These are phyloP conservation scores for Aphodius granarius DNA, from an alignment of 2,888 invertebrate species.

Conservation along the genomic window DNA sequence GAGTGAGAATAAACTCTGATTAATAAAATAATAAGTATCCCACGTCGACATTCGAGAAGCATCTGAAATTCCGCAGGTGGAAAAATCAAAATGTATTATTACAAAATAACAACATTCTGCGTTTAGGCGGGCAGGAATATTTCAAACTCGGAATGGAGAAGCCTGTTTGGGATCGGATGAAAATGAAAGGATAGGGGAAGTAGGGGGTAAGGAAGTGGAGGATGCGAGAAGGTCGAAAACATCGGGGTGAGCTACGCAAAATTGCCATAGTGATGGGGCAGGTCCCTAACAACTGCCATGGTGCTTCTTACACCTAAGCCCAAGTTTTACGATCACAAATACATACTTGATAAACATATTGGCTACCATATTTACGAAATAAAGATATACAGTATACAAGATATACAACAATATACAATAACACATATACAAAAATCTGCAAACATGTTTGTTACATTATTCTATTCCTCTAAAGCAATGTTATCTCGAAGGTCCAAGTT, in stretches of 20 bases:
- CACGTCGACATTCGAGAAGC: not conserved
- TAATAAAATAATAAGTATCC: not conserved
- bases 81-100: not conserved
- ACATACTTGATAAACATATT: not conserved
- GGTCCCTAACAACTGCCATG: not conserved
- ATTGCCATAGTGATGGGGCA: not conserved
- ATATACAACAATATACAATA: no score
- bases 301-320: not conserved
- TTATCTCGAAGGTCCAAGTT: no score
- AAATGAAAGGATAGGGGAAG: not conserved
- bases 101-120: not conserved
- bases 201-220: not conserved
- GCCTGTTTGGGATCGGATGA: not conserved
- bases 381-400: no score
- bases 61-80: not conserved
- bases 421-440: no score
- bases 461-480: no score
- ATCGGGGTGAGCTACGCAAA: not conserved
- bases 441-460: no score
- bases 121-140: not conserved
- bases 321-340: not conserved
- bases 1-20: not conserved
- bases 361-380: no score
- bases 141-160: not conserved
- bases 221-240: not conserved